Base-by-base conservation (phyloP, 2,797 vertebrate genomes). In the Calcarius lapponicus region DNA sequence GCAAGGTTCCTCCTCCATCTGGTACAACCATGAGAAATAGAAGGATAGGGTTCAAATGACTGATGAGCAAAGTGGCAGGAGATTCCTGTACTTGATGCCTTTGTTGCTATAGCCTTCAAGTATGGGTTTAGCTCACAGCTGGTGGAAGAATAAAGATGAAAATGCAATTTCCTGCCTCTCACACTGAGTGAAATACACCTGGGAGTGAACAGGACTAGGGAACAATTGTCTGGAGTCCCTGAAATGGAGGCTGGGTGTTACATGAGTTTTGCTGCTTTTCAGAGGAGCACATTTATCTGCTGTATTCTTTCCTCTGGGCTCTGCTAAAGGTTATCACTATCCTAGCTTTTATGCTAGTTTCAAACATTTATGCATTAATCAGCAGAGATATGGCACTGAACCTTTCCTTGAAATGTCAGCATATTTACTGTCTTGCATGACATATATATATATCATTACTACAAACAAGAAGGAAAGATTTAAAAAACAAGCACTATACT, bases 401-500 rank as follows among this genome's bases (percentile, higher is more conserved):
- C 48, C 25, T 94, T 93, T 80, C 82, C 76, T 81, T 83, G 76
- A 76, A 88, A 92, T 69, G 76, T 75, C 40, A 83, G 76, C 82
- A 61, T 92, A 92, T 96, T 92, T 92, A 90, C 61, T 91, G 79
- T 84, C 89, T 67, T 89, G 69, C 67, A 60, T 96, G 88, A 93
- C 93, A 87, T 84, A 92, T 83, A 87, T 87, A 65, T 96, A 88
- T 93, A 93, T 90, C 90, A 86, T 95, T 94, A 92, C 65, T 89
- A 91, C 72, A 92, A 94, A 80, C 1, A 12, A 95, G 81, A 94
- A 88, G 90, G 70, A 94, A 96, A 95, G 94, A 93, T 93, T 95
- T 93, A 95, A 73, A 95, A 95, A 94, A 94, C 76, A 91, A 88
- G 85, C 54, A 92, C 88, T 93, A 90, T 92, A 92, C 88, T 96